phyloP scores from a whole-genome alignment of 2,797 vertebrate species.

The Limosa lapponica region DNA sequence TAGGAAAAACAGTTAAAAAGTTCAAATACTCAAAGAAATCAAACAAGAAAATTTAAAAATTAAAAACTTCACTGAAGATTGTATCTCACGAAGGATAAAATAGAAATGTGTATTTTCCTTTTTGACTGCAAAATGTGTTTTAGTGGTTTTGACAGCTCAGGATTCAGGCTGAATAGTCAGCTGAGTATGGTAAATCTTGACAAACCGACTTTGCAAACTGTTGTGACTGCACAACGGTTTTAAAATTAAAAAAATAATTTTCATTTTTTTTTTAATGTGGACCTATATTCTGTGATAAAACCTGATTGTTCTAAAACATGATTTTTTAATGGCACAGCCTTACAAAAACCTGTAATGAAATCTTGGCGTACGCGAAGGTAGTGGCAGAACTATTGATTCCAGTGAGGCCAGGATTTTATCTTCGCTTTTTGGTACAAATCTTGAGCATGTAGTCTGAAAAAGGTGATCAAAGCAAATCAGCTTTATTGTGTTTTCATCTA shows the following conservation, averaged over 20 bases:
- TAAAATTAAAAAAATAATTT: background rate
- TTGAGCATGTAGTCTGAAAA: background rate
- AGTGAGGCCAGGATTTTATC: background rate
- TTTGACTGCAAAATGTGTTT: background rate
- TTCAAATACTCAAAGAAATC: background rate
- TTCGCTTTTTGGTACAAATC: background rate
- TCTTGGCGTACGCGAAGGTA: rapidly evolving
- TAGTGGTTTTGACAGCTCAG: background rate
- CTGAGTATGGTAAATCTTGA: background rate
- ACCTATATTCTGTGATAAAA: background rate
- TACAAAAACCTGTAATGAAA: background rate
- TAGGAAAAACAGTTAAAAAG: background rate
- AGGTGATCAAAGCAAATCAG: background rate
- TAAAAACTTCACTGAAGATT: background rate
- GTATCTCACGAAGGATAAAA: background rate
- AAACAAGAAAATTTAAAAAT: background rate
- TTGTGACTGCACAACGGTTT: background rate
- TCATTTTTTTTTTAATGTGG: background rate
- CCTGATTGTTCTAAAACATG: background rate
- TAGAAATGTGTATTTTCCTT: background rate
- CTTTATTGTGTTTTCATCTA: background rate
- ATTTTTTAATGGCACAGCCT: background rate
- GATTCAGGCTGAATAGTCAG: background rate
- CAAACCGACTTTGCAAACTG: background rate
- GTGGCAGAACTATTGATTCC: background rate